Evolutionary conservation across 1,140 invertebrate genomes (phyloP), one percentile per base, ranked within the genome.

Genomic region (Druon quercuslanigerum): DNA sequence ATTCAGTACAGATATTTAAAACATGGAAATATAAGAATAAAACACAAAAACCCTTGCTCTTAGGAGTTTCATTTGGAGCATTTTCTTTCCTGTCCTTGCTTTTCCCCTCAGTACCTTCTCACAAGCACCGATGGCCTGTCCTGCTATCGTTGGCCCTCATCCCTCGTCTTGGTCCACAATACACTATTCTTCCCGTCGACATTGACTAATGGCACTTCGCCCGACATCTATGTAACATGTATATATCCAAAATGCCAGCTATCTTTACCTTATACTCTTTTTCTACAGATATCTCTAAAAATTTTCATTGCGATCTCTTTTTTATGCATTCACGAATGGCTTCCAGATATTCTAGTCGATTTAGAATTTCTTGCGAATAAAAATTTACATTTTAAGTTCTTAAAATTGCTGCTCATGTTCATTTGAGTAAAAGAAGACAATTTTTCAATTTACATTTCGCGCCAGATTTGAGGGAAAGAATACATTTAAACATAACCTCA

Each of bases 141-240:
- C 83, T 77, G 20, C 76, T 72, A 73, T 76, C 54, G 72, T 78
- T 79, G 79, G 75, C 78, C 79, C 79, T 83, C 81, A 75, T 83
- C 79, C 79, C 79, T 83, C 81, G 77, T 83, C 79, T 82, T 83
- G 75, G 73, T 83, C 82, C 81, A 86, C 86, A 88, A 87, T 88
- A 79, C 87, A 72, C 84, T 81, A 86, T 88, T 88, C 87, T 90
- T 85, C 82, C 81, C 71, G 78, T 82, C 81, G 87, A 90, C 87
- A 73, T 87, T 89, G 87, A 90, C 86, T 88, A 87, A 90, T 82
- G 86, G 87, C 79, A 76, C 78, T 76, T 78, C 79, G 78, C 81
- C 79, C 77, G 76, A 76, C 71, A 79, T 82, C 25, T 81, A 80
- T 79, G 56, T 82, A 75, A 74, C 52, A 77, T 79, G 77, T 71